A percentile compares a stretch with the other conserved stretches of the same genome.
These are phyloP conservation scores for Enteromius fasciolatus DNA, from an alignment of 2,797 vertebrate species.

Conservation along the genomic window DNA sequence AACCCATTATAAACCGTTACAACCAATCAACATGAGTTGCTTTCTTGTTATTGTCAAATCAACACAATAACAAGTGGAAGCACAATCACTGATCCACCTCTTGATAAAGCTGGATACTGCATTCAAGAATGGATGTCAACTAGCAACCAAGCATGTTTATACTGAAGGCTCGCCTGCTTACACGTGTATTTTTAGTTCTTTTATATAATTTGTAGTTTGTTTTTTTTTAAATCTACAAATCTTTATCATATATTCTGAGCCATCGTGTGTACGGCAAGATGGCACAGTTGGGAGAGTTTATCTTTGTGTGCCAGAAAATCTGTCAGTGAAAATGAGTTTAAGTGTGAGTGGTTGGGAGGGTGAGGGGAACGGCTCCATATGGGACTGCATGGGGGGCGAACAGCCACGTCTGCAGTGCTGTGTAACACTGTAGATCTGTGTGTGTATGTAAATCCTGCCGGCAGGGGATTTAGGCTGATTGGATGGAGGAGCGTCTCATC, in stretches of 20 bases:
- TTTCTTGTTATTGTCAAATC: neutral
- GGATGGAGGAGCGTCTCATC: constrained; percentile 65
- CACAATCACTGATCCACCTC: neutral
- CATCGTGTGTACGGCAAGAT: neutral
- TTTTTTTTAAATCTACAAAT: constrained; percentile 8
- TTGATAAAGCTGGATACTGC: neutral
- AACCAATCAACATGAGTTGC: neutral
- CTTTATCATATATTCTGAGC: neutral
- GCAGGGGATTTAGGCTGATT: constrained; percentile 69
- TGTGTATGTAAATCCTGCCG: constrained; percentile 46
- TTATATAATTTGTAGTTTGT: neutral
- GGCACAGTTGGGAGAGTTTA: constrained; percentile 16
- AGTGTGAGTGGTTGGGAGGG: constrained; percentile 20
- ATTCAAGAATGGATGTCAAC: neutral
- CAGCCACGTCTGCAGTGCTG: constrained; percentile 48
- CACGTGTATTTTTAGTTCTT: neutral
- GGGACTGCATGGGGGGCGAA: constrained; percentile 56
- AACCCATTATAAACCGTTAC: neutral
- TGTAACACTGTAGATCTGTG: constrained; percentile 28
- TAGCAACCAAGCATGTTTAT: neutral
- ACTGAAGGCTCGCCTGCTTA: neutral
- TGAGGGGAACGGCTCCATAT: constrained; percentile 22
- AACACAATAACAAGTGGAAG: neutral
- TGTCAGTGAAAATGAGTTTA: constrained; percentile 33
- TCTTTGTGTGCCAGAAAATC: constrained; percentile 17